Base-by-base conservation (phyloP, 2,888 invertebrate genomes). In the Spisula subtruncata region DNA sequence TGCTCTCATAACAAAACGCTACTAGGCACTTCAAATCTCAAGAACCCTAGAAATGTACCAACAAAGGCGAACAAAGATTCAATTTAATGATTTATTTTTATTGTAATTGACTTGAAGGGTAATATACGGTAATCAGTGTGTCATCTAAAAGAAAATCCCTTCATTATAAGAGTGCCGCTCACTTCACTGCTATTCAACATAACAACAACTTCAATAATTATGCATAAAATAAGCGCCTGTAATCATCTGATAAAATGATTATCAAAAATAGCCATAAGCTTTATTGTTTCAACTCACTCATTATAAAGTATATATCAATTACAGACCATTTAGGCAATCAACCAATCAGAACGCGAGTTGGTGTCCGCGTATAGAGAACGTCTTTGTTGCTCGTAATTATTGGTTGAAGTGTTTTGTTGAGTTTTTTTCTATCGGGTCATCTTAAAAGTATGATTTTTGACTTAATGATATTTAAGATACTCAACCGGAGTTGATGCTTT, bases 91-190 rank as follows among this genome's bases (percentile, higher is more conserved):
- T 83, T 51, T 54, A 12, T 84, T 83, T 29, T 51, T n/a, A 29
- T 48, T 29, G 71, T 84, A 48, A 81, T 86, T 81, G 89, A 60
- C 86, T 84, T 86, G 10, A 81, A 84, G 89, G 86, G 54, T 79
- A 46, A 60, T 83, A 32, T 71, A 32, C 20, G 10, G 41, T 87
- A 87, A 87, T 87, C 87, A 79, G 54, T 16, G 83, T 35, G 51
- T 54, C 83, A 87, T 87, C 87, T 83, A 14, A 75, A 56, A 32
- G 48, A 75, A 83, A 83, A 87, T 56, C 29, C 79, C n/a, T 83
- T 86, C 81, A 81, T 86, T 81, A 81, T 46, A 41, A 20, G 54
- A 71, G 79, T 56, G 80, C 16, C 80, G 56, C 80, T 35, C 85
- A 75, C 84, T 75, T 84, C 46, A 84, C 84, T n/a, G 32, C 75